Evolutionary conservation across 2,888 invertebrate genomes (phyloP), one percentile per base, ranked within the genome.

Genomic region (Entomobrya proxima): DNA sequence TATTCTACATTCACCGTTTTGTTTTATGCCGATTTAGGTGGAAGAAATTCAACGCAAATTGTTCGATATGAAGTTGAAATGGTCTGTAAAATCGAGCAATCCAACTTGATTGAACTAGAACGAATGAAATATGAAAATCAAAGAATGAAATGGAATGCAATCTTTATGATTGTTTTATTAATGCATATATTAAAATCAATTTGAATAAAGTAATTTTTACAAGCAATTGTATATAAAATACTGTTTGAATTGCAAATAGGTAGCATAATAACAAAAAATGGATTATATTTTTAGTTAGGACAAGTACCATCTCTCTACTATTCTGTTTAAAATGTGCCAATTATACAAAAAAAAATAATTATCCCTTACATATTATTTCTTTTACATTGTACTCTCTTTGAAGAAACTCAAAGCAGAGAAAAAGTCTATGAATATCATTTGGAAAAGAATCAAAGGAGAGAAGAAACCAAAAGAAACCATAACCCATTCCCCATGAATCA

Each of bases 401-500:
- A 0, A 89, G 47, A 55, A 88, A 82, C 35, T 82, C 82, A 55
- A 85, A 87, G 15, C 79, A 78, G 4, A 72, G 35, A 0, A 79
- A 50, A 2, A 87, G 47, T 44, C 84, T 61, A 27, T 83, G 40
- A 13, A 35, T 32, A 9, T 75, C 81, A 76, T 88, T 30, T n/a
- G 86, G 55, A 82, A 87, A 86, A 4, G 87, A 82, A 11, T 87
- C 88, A 1, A 61, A 15, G 15, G 87, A 27, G 64, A 86, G 76
- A 5, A 86, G 21, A 37, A 84, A 88, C 90, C 90, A 90, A 18
- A 84, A 15, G 40, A 85, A 85, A 7, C 69, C 79, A 44, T 84
- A 88, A 0, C 61, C 32, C 78, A 89, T 83, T 9, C 86, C 90
- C 79, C 87, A 89, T n/a, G 87, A 87, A 58, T 88, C 82, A 55